Base-by-base conservation (phyloP, 2,113 vertebrate genomes). In the Galbula dea region DNA sequence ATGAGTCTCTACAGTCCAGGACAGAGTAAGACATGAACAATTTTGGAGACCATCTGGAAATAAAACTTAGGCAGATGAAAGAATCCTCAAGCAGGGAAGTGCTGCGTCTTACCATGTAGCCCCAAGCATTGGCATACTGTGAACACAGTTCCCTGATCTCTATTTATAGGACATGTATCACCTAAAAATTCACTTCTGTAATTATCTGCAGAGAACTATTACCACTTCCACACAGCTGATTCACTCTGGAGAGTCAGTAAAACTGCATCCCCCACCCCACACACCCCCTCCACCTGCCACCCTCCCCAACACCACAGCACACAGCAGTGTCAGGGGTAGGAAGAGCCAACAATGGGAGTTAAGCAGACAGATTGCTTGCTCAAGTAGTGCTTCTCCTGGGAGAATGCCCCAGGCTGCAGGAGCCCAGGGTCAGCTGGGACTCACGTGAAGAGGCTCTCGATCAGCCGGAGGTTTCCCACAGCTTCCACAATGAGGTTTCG, bases 401-500 rank as follows among this genome's bases (percentile, higher is more conserved):
- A 41, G 48, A 36, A 8, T 1, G 6, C 26, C 30, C 1, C 30
- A 29, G 48, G 24, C 7, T n/a, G n/a, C n/a, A n/a, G n/a, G n/a
- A n/a, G n/a, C n/a, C n/a, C n/a, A n/a, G n/a, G n/a, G n/a, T n/a
- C n/a, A n/a, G n/a, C n/a, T n/a, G n/a, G n/a, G 29, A 77, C 99
- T 99, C 94, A 99, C 99, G 97, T 98, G 97, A 98, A 99, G 39
- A 99, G 94, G 68, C 98, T 99, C 84, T 99, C 99, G 6, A 99
- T 98, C 21, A 99, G 93, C 93, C 98, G 98, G 27, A 98, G 96
- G 97, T 96, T 99, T 57, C 96, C 96, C 59, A 99, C 98, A 0
- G 98, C 97, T 88, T 99, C 99, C 7, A 99, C 97, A 29, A 99
- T 99, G 87, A 99, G 96, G 66, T 99, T 99, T 73, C 98, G 98